Evolutionary conservation across 30 jellyfish, hydroid and myxozoan genomes (phyloP), one percentile per base, ranked within the genome.

Genomic region (Aurelia sp.): DNA sequence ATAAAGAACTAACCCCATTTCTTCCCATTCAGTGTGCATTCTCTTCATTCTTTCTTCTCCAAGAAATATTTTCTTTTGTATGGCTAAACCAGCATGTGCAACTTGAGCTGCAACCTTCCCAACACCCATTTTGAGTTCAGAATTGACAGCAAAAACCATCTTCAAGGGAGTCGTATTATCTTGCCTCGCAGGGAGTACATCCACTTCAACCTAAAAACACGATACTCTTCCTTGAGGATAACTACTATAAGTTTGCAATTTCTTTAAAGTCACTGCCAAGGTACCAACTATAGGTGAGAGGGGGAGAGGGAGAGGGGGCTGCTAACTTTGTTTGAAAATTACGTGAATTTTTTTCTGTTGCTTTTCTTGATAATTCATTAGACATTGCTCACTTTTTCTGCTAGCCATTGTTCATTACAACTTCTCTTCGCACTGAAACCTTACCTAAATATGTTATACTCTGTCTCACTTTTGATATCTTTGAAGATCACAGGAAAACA

Each of bases 21-120:
- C 90, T 52, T 81, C 90, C 90, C 90, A 81, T 41, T 81, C 90
- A 22, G 53, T 27, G 8, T 52, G n/a, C 76, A 81, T 48, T 13
- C 33, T 69, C 55, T 22, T 48, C 23, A 60, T 37, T 44, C 64
- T 77, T 0, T 35, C 64, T 22, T 37, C 76, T 33, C 77, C 89
- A 6, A 48, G 82, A 18, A 81, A 58, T n/a, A 81, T 50, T 18
- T 10, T 41, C 27, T 53, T 81, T 44, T 66, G 83, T 4, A 88
- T 58, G 21, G 80, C 86, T 30, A 74, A 71, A 15, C 90, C 89
- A 17, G 96, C 96, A 66, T 88, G 96, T 6, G 96, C 96, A 41
- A 88, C 96, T 71, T 88, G 96, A 13, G 96, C 85, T 19, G 96
- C 96, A 50, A 88, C 61, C 35, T 88, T 88, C 9, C 96, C 96